phyloP scores from a whole-genome alignment of 1,140 invertebrate species.

The Piezodorus guildinii region DNA sequence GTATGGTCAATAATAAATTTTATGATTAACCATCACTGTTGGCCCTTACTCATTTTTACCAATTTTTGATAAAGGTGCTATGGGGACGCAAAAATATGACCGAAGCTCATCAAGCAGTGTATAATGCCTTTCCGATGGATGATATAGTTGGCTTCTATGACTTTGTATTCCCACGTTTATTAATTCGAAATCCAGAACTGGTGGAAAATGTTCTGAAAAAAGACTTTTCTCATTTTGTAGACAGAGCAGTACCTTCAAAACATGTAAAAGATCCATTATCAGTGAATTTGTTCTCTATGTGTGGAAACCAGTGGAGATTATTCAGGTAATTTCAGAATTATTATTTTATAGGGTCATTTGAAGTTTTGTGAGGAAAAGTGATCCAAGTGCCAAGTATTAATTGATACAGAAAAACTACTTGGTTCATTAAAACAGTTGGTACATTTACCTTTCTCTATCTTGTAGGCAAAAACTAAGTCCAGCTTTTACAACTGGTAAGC shows the following conservation, averaged over 20 bases:
- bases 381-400: too few relatives aligned
- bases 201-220: slow-evolving; percentile 31
- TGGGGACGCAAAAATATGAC: neutral
- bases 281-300: slow-evolving; percentile 15
- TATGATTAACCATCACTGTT: too few relatives aligned
- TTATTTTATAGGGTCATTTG: too few relatives aligned
- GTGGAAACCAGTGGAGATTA: slow-evolving; percentile 41
- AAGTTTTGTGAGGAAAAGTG: too few relatives aligned
- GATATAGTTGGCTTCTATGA: slow-evolving; percentile 25
- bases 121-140: neutral
- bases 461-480: slow-evolving; percentile 45
- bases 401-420: too few relatives aligned
- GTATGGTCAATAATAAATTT: too few relatives aligned
- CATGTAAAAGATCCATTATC: neutral
- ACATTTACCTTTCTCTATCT: too few relatives aligned
- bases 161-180: slow-evolving; percentile 25
- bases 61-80: neutral
- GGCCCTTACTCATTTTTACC: too few relatives aligned
- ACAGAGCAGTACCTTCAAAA: slow-evolving; percentile 24
- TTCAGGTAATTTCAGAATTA: neutral
- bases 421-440: too few relatives aligned
- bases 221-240: slow-evolving; percentile 33
- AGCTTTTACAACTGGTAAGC: slow-evolving; percentile 45
- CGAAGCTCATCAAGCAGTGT: neutral
- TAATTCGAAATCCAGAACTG: slow-evolving; percentile 32